Evolutionary conservation across 2,797 vertebrate species (phyloP), one percentile per base, ranked within the genome.

Genomic region (Syngnathus acus): DNA sequence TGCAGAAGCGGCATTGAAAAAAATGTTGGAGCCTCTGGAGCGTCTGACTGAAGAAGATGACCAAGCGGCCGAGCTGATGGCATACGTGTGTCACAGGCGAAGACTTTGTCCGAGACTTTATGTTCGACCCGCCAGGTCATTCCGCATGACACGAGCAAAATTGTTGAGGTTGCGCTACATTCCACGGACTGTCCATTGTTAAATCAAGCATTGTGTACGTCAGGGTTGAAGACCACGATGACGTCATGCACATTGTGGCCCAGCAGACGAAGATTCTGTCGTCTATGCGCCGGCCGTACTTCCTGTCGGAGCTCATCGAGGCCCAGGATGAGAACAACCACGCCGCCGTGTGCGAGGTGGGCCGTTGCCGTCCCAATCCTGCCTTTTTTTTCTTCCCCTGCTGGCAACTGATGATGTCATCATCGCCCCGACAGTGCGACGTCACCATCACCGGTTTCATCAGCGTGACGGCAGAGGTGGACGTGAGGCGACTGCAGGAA

Each of bases 171-270:
- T n/a, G 19, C 8, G 32, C 32, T 32, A 32, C n/a, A 1, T 51
- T 21, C n/a, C n/a, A 21, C n/a, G 4, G 1, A 21, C 10, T n/a
- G 48, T 6, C 47, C 9, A 9, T n/a, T 9, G n/a, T 21, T 53
- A 21, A 51, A 51, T 51, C 19, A 10, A 21, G 6, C n/a, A 4
- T 38, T 53, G 10, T 73, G 7, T 39, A 2, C 66, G 0, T 65
- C 71, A 99, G 97, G 82, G 82, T 92, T 21, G 93, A 95, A 81
- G 97, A 99, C 76, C 89, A 93, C 0, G 92, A 94, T 8, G 92
- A 95, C 77, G 84, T 99, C 63, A 75, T 89, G 78, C 70, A 70
- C 16, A 73, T 97, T 16, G 91, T 94, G 78, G 65, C 78, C 5
- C 79, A 64, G 65, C 88, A 93, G 61, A 90, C 76, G 17, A 84